These are phyloP conservation scores for Siderastrea radians DNA, from an alignment of 92 coral and sea anemone species.

Conservation along the genomic window DNA sequence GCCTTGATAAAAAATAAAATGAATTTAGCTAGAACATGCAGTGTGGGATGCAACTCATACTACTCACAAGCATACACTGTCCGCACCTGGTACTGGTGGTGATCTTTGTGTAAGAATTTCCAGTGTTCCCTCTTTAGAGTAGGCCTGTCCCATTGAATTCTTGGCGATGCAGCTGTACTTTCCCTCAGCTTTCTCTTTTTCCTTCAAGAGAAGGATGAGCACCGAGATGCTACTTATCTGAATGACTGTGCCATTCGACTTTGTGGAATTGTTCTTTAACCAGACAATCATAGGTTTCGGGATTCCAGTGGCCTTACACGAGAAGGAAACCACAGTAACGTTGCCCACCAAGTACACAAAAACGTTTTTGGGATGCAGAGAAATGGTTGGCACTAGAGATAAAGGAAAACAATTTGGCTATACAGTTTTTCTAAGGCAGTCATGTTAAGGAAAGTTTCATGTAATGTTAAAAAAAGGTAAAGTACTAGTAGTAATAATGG, in stretches of 20 bases:
- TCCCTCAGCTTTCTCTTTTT: background rate
- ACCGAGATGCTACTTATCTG: conserved; percentile 12
- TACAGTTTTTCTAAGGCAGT: too few relatives aligned
- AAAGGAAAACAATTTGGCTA: background rate
- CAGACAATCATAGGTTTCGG: conserved; percentile 52
- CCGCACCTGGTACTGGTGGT: background rate
- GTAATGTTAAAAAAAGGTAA: too few relatives aligned
- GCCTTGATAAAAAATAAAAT: too few relatives aligned
- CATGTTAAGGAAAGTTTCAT: too few relatives aligned
- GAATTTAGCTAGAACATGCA: too few relatives aligned
- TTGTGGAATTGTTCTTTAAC: conserved; percentile 30
- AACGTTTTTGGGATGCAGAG: conserved; percentile 15
- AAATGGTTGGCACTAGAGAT: conserved; percentile 6
- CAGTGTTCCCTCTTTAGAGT: conserved; percentile 21
- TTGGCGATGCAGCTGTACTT: conserved; percentile 24
- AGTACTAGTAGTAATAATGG: too few relatives aligned
- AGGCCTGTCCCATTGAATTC: conserved; percentile 3
- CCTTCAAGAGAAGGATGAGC: background rate
- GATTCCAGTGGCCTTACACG: conserved; percentile 48
- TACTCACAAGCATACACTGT: background rate
- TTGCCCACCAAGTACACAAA: background rate
- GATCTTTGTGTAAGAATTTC: background rate
- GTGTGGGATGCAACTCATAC: too few relatives aligned
- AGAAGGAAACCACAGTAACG: conserved; percentile 1
- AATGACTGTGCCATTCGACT: conserved; percentile 6